Evolutionary conservation across 1,140 invertebrate species (phyloP).

Genomic region (Bombyx mori): DNA sequence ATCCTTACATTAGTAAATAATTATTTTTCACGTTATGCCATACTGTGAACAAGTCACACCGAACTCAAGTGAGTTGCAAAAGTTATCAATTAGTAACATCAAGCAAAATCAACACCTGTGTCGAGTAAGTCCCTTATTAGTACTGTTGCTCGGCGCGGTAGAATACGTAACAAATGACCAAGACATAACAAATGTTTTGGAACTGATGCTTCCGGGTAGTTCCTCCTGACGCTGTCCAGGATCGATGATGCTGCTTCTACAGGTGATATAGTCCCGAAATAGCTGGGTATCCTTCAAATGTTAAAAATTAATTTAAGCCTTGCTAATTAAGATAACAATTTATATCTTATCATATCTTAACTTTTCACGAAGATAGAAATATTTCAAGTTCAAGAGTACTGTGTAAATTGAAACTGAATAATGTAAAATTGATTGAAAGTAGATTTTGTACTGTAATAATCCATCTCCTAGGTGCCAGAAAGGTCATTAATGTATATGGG

Average conservation of each 20-base stretch:
- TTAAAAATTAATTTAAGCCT: constrained; percentile 5
- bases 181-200: constrained; percentile 74
- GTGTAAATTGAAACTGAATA: too few species aligned
- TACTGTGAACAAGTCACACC: too few species aligned
- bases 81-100: background rate
- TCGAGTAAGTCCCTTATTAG: constrained; percentile 75
- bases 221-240: constrained; percentile 73
- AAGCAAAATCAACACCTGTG: constrained; percentile 78
- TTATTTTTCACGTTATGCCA: too few species aligned
- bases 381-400: too few species aligned
- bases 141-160: constrained; percentile 74
- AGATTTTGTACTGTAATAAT: too few species aligned
- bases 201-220: constrained; percentile 75
- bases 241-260: constrained; percentile 71
- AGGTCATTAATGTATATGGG: too few species aligned
- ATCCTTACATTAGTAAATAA: too few species aligned
- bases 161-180: constrained; percentile 73
- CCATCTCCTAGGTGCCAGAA: too few species aligned
- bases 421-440: too few species aligned
- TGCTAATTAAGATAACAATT: background rate
- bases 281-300: constrained; percentile 74
- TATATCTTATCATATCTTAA: too few species aligned
- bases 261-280: constrained; percentile 76
- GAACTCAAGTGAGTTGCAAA: too few species aligned
- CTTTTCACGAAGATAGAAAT: too few species aligned